Evolutionary conservation across 2,113 vertebrate species (phyloP), one percentile per base, ranked within the genome.

Genomic region (Empidonax alnorum): DNA sequence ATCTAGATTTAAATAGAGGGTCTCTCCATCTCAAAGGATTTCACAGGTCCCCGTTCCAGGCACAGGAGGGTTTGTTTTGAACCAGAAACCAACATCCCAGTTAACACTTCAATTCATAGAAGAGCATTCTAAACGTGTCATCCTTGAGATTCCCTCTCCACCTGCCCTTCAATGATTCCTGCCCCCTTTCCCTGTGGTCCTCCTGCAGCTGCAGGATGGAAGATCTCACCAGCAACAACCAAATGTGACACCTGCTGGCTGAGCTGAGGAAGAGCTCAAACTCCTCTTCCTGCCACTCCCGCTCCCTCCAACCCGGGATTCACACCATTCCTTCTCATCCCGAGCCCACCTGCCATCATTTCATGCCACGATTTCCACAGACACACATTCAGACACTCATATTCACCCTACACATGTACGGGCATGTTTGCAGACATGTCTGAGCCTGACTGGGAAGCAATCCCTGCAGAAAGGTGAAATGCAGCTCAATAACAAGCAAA

Each of bases 171-270:
- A 3, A 3, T 0, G 12, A 22, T 7, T 44, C n/a, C 65, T 49
- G 10, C 18, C 31, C 31, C 33, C 9, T 19, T n/a, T 8, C 50
- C 23, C 18, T 1, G 33, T 0, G 9, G 9, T 21, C 79, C 19
- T 37, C 42, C 53, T 1, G 7, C 66, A 55, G 65, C 47, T 3
- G 9, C 37, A n/a, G 44, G 47, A 67, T 44, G 58, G 11, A 27
- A 6, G 12, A n/a, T 10, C 31, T 84, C 47, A 5, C 53, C 72
- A 94, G 62, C n/a, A 8, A 75, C n/a, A 90, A 86, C 58, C 87
- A 93, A 94, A 93, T 3, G 25, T 96, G 96, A 97, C 94, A 96
- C 84, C 97, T 97, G 76, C 93, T 97, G 97, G 95, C 72, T 93
- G 86, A 95, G 94, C 39, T 10, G 1, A 3, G 77, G 58, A 96